Base-by-base conservation (phyloP, 2,888 invertebrate species). In the Tenthredo notha region DNA sequence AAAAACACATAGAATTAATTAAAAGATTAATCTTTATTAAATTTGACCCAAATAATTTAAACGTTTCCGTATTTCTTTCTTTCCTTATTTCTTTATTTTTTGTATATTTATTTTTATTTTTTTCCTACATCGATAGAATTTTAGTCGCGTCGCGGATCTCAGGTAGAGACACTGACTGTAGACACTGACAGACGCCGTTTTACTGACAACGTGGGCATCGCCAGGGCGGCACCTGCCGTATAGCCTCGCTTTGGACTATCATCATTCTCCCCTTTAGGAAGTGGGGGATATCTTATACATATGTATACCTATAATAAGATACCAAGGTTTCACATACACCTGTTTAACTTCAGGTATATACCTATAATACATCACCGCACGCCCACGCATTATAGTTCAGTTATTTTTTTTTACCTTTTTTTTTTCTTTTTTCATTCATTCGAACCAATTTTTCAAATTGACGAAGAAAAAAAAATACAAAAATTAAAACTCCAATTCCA, bases 161-260 rank as follows among this genome's bases (percentile, higher is more conserved):
- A 29, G 77, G 33, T 33, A 77, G 83, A 65, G 83, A 65, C 47
- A 43, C 70, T 67, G 47, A 47, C 67, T 67, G 47, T 0, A 47
- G 47, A 47, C 67, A 67, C 25, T 83, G 83, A 83, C 67, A 83
- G 67, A 83, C 83, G 67, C 67, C 65, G 83, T 83, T 83, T 83
- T n/a, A 83, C 83, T 83, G 83, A 83, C 67, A 83, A 83, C 83
- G 83, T 83, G 83, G 83, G 83, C 80, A 21, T 80, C 80, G 58
- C 61, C 50, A 40, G 80, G 33, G 80, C 80, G 47, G 77, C 77
- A 77, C 77, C 77, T 77, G 77, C 77, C 77, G 50, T 25, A 77
- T 18, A 75, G 29, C 54, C 12, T 77, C 77, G 29, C 77, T 54
- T 54, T 18, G 54, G 54, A 7, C 77, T 77, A 77, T 77, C 77